phyloP scores from a whole-genome alignment of 2,113 vertebrate species.

The Struthio camelus region DNA sequence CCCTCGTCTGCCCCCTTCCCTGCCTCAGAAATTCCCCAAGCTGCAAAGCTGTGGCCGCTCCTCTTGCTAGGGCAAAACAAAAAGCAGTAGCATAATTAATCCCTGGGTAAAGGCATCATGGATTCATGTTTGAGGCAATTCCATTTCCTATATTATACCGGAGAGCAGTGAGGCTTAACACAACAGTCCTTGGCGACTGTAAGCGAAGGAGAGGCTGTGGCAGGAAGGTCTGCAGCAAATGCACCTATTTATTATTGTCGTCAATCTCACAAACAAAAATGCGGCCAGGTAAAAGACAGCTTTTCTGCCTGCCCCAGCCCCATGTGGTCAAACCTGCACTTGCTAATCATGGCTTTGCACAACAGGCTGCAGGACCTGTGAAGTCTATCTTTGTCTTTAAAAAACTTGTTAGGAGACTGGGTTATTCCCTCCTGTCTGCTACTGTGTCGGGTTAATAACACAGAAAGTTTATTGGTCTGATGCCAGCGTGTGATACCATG shows the following conservation, averaged over 20 bases:
- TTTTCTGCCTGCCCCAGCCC: neutral
- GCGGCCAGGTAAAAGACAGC: neutral
- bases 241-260: neutral
- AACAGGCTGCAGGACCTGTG: neutral
- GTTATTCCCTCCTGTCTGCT: neutral
- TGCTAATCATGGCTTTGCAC: neutral
- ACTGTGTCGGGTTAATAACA: fast-evolving
- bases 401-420: fast-evolving
- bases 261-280: neutral
- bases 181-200: too few relatives aligned
- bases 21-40: neutral
- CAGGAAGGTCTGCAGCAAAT: neutral
- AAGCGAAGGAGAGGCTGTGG: too few relatives aligned
- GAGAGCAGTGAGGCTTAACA: too few relatives aligned
- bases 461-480: neutral
- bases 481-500: neutral
- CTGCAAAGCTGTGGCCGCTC: too few relatives aligned
- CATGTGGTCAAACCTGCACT: fast-evolving
- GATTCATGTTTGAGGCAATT: too few relatives aligned
- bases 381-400: fast-evolving
- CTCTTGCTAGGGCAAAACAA: too few relatives aligned
- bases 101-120: too few relatives aligned
- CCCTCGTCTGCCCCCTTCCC: neutral
- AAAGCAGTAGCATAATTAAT: too few relatives aligned
- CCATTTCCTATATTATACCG: too few relatives aligned